phyloP scores from a whole-genome alignment of 2,888 invertebrate species.

The Schizaphis graminum region DNA sequence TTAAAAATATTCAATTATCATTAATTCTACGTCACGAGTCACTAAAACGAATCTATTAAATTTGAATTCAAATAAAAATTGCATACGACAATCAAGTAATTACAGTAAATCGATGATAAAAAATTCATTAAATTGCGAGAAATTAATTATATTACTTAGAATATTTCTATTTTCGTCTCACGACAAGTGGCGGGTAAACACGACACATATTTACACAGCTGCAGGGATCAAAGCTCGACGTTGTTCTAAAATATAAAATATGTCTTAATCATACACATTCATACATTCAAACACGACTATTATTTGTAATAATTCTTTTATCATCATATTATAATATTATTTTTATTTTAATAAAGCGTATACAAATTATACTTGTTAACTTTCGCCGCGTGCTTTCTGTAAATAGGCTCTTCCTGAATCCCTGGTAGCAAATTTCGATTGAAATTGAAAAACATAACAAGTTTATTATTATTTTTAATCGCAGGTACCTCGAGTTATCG shows the following conservation, averaged over 20 bases:
- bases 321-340: background rate
- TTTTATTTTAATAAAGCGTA: background rate
- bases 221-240: background rate
- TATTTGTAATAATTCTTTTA: background rate
- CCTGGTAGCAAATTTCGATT: constrained; percentile 25
- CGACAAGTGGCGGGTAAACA: background rate
- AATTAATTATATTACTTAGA: background rate
- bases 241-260: background rate
- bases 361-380: background rate
- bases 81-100: background rate
- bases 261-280: background rate
- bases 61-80: background rate
- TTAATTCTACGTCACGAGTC: background rate
- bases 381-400: background rate
- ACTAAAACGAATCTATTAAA: background rate
- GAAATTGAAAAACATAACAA: constrained; percentile 15
- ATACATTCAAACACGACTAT: background rate
- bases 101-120: background rate
- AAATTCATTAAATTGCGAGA: background rate
- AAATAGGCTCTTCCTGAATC: background rate
- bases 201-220: background rate
- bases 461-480: background rate
- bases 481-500: background rate
- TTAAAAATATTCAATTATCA: background rate
- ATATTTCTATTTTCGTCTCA: background rate